Evolutionary conservation across 2,113 vertebrate genomes (phyloP), one percentile per base, ranked within the genome.

Genomic region (Mormyrus iriodes): DNA sequence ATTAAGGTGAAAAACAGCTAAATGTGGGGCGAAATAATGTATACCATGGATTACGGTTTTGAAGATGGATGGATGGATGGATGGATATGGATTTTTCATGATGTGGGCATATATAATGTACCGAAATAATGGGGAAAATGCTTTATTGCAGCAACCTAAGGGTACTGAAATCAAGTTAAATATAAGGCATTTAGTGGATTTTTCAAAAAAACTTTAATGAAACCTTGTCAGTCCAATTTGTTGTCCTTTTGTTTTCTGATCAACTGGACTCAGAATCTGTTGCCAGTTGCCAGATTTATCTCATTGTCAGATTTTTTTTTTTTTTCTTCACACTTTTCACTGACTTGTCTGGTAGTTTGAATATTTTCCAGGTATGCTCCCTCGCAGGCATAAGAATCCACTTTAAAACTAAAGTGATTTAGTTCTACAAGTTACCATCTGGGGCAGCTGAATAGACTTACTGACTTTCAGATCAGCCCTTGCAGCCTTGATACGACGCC

Each of bases 341-440:
- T 42, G 35, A 42, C 73, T 76, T 42, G 73, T 39, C 35, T 79
- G 35, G 73, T 79, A 42, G 35, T 79, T 79, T 79, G 73, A 79
- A 79, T 79, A 35, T 39, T 79, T 79, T 79, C 73, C 73, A 79
- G 73, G 73, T 79, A 79, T 79, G 73, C 42, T 79, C 35, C 73
- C 15, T 39, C 73, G 19, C 35, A 79, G 13, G 31, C 13, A 79
- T 42, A 79, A 79, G 73, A 79, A 79, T 79, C 15, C 35, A 42
- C 73, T 79, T 31, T 69, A 31, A 79, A 79, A 35, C 3, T 17
- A 39, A 79, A 39, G 73, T 21, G 61, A 79, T 42, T 53, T 73
- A 35, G 65, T 42, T 76, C 19, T 19, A 42, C 73, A 76, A 76
- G 35, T 79, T 19, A 42, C 73, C 15, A 79, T 79, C 35, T 79